Evolutionary conservation across 2,113 vertebrate genomes (phyloP).

Genomic region (Grammomys surdaster): DNA sequence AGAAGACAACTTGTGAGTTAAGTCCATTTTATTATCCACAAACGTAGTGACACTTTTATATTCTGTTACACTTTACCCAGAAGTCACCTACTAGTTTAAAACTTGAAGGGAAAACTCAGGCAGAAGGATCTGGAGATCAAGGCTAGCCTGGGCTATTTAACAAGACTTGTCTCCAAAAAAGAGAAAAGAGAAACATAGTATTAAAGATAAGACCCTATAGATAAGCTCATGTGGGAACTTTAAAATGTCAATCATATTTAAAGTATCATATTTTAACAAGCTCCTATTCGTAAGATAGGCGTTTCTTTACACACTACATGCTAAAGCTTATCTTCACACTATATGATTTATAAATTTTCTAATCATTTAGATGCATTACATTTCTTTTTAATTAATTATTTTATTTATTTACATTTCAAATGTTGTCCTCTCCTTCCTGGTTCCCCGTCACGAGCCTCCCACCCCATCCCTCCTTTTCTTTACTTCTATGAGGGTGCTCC

Average conservation of each 20-base stretch:
- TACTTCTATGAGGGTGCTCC: too few species aligned
- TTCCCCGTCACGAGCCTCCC: too few species aligned
- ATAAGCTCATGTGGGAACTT: not conserved
- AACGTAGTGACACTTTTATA: not conserved
- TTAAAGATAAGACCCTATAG: not conserved
- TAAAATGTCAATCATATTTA: not conserved
- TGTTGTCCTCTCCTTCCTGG: too few species aligned
- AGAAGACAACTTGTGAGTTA: slow-evolving; percentile 8
- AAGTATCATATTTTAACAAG: not conserved
- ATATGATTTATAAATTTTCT: not conserved
- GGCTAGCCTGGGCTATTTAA: not conserved
- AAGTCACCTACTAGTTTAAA: not conserved
- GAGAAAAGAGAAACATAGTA: not conserved
- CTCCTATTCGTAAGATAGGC: not conserved
- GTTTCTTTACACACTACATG: not conserved
- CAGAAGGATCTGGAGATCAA: not conserved
- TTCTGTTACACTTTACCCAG: not conserved
- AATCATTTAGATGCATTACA: not conserved
- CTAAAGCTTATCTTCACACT: not conserved
- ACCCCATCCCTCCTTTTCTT: too few species aligned
- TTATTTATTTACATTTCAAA: too few species aligned
- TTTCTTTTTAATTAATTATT: not conserved
- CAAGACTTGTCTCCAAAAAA: not conserved
- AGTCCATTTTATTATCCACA: not conserved
- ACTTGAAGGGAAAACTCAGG: slow-evolving; percentile 11